Conservation (phyloP, 2,888 invertebrate genomes). For the Parnassius orleans region DNA sequence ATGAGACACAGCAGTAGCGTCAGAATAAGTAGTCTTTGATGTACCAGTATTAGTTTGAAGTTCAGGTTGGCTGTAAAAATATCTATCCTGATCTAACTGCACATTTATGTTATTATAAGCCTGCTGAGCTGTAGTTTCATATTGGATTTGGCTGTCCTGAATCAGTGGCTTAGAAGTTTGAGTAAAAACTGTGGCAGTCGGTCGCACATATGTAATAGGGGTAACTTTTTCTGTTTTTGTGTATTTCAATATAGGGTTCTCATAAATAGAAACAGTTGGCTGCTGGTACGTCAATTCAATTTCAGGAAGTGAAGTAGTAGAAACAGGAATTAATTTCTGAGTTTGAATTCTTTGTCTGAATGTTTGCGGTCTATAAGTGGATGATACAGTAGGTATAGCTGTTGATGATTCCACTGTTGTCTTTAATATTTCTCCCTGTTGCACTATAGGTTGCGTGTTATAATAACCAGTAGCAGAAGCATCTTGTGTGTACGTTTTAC, state of each 20-base stretch:
- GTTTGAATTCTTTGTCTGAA: slow-evolving; percentile 49
- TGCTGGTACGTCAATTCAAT: slow-evolving; percentile 58
- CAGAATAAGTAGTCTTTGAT: slow-evolving; percentile 55
- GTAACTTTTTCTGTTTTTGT: slow-evolving; percentile 56
- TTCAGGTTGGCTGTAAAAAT: slow-evolving; percentile 66
- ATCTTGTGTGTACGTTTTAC: slow-evolving; percentile 51
- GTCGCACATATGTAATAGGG: slow-evolving; percentile 55
- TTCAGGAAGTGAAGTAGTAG: slow-evolving; percentile 54
- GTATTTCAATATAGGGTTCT: slow-evolving; percentile 65
- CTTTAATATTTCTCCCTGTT: slow-evolving; percentile 50
- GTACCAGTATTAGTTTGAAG: slow-evolving; percentile 59
- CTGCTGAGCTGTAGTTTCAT: slow-evolving; percentile 45
- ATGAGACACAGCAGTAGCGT: slow-evolving; percentile 66
- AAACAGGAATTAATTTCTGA: slow-evolving; percentile 48
- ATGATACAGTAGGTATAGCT: slow-evolving; percentile 48
- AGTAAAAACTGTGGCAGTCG: slow-evolving; percentile 55
- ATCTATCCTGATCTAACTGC: slow-evolving; percentile 52
- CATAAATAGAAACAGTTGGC: slow-evolving; percentile 60
- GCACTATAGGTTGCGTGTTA: slow-evolving; percentile 39
- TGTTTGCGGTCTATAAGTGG: slow-evolving; percentile 42
- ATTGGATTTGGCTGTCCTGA: slow-evolving; percentile 53
- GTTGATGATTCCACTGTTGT: slow-evolving; percentile 50
- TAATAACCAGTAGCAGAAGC: slow-evolving; percentile 42
- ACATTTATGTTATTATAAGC: slow-evolving; percentile 44
- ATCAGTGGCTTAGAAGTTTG: slow-evolving; percentile 57